These are phyloP conservation scores for Nasonia vitripennis DNA, from an alignment of 1,140 invertebrate species.

Conservation along the genomic window DNA sequence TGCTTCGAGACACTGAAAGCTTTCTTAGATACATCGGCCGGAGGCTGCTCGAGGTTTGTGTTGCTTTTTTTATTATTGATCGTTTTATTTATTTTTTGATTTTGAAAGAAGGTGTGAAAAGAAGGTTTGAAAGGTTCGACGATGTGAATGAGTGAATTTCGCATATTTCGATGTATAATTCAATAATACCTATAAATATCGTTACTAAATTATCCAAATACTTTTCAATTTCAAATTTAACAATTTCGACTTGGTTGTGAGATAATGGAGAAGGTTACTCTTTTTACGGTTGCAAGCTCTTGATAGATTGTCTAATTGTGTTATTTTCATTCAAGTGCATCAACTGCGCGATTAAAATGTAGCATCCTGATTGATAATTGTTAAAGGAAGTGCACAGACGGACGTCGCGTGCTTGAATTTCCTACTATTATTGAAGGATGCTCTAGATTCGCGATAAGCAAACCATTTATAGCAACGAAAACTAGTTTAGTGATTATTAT, in stretches of 20 bases:
- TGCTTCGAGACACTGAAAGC: background rate
- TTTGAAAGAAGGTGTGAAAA: too few relatives aligned
- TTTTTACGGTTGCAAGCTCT: background rate
- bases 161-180: too few relatives aligned
- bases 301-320: background rate
- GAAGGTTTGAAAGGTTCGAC: too few relatives aligned
- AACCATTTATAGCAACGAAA: background rate
- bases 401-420: conserved; percentile 2
- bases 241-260: too few relatives aligned
- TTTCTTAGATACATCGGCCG: background rate
- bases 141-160: too few relatives aligned
- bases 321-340: background rate
- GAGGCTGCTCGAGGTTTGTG: background rate
- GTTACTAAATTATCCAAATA: too few relatives aligned
- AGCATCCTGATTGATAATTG: conserved; percentile 29
- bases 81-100: too few relatives aligned
- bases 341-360: background rate
- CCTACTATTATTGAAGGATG: background rate
- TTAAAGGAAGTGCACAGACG: conserved; percentile 8
- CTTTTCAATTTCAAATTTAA: too few relatives aligned
- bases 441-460: conserved; percentile 4
- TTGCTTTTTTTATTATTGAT: background rate
- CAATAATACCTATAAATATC: too few relatives aligned
- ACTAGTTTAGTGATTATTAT: background rate
- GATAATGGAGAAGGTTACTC: too few relatives aligned